These are phyloP conservation scores for Apamea crenata DNA, from an alignment of 2,888 invertebrate species.

Conservation along the genomic window DNA sequence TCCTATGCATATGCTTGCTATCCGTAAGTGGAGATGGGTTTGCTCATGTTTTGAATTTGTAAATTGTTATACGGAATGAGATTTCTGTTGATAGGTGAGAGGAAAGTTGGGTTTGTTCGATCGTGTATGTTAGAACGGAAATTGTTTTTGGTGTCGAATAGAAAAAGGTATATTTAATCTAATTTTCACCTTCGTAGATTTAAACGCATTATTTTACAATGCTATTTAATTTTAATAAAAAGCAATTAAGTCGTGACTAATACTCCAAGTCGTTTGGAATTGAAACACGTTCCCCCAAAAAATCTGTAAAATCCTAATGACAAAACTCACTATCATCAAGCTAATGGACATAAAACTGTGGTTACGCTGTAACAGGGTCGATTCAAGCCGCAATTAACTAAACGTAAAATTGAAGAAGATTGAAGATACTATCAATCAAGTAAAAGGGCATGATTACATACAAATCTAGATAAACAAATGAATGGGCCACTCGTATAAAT, in stretches of 20 bases:
- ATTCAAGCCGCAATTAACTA: slow-evolving; percentile 80
- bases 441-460: slow-evolving; percentile 86
- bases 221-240: background rate
- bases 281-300: slow-evolving; percentile 13
- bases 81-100: slow-evolving; percentile 52
- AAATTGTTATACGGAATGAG: slow-evolving; percentile 64
- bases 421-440: slow-evolving; percentile 86
- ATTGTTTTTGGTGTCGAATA: too few species aligned
- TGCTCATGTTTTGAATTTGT: slow-evolving; percentile 73
- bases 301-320: slow-evolving; percentile 62
- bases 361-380: slow-evolving; percentile 71
- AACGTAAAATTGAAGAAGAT: slow-evolving; percentile 83
- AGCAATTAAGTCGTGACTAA: slow-evolving; percentile 1
- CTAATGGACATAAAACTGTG: slow-evolving; percentile 75
- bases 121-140: background rate
- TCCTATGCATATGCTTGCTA: slow-evolving; percentile 81
- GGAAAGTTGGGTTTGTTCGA: slow-evolving; percentile 22
- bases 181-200: background rate
- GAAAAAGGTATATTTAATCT: too few species aligned
- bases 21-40: slow-evolving; percentile 75
- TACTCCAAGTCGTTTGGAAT: background rate
- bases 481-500: slow-evolving; percentile 87
- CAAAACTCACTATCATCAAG: slow-evolving; percentile 73
- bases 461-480: slow-evolving; percentile 88
- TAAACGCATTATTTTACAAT: background rate